Base-by-base conservation (phyloP, 2,888 invertebrate genomes). In the Drosophila percnosoma region DNA sequence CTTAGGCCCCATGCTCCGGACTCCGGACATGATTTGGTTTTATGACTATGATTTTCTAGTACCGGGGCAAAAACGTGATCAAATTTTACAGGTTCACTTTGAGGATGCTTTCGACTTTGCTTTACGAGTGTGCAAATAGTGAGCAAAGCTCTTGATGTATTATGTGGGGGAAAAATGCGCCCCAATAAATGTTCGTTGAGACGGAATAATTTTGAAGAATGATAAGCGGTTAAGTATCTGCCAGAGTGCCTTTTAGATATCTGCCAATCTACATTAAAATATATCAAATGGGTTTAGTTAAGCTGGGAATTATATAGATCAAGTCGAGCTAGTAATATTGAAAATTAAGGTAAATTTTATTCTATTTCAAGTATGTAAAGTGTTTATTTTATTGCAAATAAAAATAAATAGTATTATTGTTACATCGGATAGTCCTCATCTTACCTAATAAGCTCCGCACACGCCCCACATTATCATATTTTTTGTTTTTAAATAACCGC, bases 21-120 rank as follows among this genome's bases (percentile, higher is more conserved):
- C 45, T 48, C 71, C 74, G 77, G 67, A 74, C 81, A 82, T 82
- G 83, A 81, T 81, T 85, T 73, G 73, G 65, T 86, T 85, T 85
- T 85, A 85, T 84, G 84, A 76, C 73, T 68, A 68, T 69, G 62
- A 67, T 66, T 75, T 69, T 42, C 36, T 42, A 63, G 55, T 51
- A 40, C 42, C 69, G 68, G 68, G 68, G 31, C 15, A 29, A 53
- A 80, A 75, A 81, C 82, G 86, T 86, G 84, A 80, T 74, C 49
- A 78, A 73, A 86, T 82, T 84, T 84, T 66, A 64, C 66, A 71
- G 73, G 27, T 64, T 48, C 21, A 53, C 53, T 68, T 58, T n/a
- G 21, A 58, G 48, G 53, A 38, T 59, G 64, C 57, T 65, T 40
- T 15, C 15, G 5, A 36, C 59, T 66, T 34, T 34, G 68, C 34